A percentile compares a stretch with the other conserved stretches of the same genome.
phyloP scores from a whole-genome alignment of 2,888 invertebrate genomes.

The Brachyopa scutellaris region DNA sequence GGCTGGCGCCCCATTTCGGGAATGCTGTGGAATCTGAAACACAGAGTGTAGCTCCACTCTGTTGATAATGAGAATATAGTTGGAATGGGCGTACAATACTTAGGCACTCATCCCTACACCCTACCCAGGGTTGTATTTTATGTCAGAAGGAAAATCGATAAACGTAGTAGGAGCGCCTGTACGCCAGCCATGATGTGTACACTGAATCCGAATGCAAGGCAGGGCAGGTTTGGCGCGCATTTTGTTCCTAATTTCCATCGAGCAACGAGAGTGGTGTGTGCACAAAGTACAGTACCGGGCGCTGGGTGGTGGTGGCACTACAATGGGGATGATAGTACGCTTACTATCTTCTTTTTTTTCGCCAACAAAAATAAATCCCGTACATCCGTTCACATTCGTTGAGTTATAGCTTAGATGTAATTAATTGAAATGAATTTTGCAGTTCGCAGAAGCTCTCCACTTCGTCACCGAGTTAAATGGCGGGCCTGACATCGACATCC shows the following conservation, averaged over 20 bases:
- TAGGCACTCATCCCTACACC: constrained; percentile 35
- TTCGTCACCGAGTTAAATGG: constrained; percentile 39
- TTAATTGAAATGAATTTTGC: constrained; percentile 63
- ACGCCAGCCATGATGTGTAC: constrained; percentile 69
- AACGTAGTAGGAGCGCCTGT: constrained; percentile 63
- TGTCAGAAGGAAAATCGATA: constrained; percentile 68
- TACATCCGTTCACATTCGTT: background rate
- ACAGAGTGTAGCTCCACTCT: constrained; percentile 19
- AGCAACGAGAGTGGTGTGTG: constrained; percentile 12
- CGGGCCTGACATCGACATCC: constrained; percentile 33
- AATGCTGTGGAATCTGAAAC: constrained; percentile 61
- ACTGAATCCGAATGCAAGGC: constrained; percentile 70
- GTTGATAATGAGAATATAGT: constrained; percentile 40
- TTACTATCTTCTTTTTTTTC: constrained; percentile 35
- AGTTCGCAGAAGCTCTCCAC: constrained; percentile 26
- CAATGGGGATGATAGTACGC: constrained; percentile 30
- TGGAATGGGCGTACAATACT: background rate
- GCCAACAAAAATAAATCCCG: constrained; percentile 15
- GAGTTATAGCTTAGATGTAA: constrained; percentile 59
- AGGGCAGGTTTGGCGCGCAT: constrained; percentile 73
- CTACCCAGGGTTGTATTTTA: constrained; percentile 48
- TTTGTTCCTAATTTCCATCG: constrained; percentile 68
- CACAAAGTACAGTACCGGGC: constrained; percentile 15
- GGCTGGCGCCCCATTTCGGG: constrained; percentile 49
- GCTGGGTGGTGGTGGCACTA: background rate